Evolutionary conservation across 2,888 invertebrate species (phyloP), one percentile per base, ranked within the genome.

Genomic region (Lasioglossum marginatum): DNA sequence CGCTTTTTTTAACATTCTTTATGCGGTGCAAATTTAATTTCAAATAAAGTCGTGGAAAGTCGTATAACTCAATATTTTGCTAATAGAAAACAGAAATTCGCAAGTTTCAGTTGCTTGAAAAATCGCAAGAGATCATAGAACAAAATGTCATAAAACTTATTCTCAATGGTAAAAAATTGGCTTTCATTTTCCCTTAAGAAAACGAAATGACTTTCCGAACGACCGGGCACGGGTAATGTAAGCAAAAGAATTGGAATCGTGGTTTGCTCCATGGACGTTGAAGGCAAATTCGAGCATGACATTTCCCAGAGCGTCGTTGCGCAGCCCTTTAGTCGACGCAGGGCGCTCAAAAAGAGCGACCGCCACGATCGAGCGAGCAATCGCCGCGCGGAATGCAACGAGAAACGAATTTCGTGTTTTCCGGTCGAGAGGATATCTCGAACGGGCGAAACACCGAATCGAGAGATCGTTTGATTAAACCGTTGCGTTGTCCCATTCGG

Each of bases 391-490:
- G 60, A 27, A 31, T n/a, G 45, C 77, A 63, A 71, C 79, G 77
- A 52, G 40, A 75, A 60, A 85, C 81, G 81, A 83, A 82, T 85
- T 82, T 82, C 85, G 57, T 72, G 82, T 83, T 86, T 83, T 82
- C 70, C 78, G 72, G 57, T 84, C 87, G 90, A 83, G 70, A 77
- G 79, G 78, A 40, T 71, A 77, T 75, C 81, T 79, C 82, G 82
- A 82, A 84, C 70, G 37, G n/a, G 23, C 77, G 81, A 66, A 78
- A 78, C 80, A 71, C 77, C 75, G 68, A 83, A 83, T 84, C 78
- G 87, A 82, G 83, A 76, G 79, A 82, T 87, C 82, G 82, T 88
- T 88, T 86, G 88, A 89, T 90, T 89, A 87, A 89, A 87, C 74
- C 80, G 57, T 79, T 77, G 77, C 80, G 68, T 78, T 74, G 77